These are phyloP conservation scores for Potamarius usumacintae DNA, from an alignment of 2,113 vertebrate species.

Conservation along the genomic window DNA sequence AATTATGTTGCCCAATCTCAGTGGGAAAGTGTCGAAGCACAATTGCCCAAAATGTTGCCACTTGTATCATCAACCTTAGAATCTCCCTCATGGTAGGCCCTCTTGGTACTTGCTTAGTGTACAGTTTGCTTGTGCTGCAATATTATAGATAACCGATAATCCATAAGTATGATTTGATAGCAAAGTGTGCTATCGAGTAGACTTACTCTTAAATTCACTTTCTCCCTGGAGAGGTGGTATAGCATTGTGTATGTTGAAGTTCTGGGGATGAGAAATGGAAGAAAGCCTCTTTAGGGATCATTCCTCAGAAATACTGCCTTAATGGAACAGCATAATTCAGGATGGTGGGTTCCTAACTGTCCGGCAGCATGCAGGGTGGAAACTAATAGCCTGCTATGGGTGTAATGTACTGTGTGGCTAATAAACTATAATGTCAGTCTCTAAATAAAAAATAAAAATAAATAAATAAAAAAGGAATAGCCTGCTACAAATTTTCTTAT, in stretches of 20 bases:
- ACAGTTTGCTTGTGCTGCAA: background rate
- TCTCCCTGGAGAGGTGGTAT: background rate
- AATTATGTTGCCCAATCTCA: too few relatives aligned
- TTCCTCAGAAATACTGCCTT: conserved; percentile 47
- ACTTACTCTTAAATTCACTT: background rate
- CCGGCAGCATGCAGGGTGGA: conserved; percentile 35
- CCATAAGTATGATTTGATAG: conserved; percentile 1
- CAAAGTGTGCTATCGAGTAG: background rate
- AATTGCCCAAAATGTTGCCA: too few relatives aligned
- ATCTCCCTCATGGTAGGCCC: background rate
- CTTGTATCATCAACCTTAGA: background rate
- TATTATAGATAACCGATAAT: background rate
- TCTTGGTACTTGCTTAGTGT: background rate
- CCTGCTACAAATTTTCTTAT: conserved; percentile 8
- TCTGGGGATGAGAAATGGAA: conserved; percentile 40
- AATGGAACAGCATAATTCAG: conserved; percentile 56
- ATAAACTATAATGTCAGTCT: conserved; percentile 63
- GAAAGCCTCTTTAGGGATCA: conserved; percentile 37
- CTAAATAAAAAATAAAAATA: conserved; percentile 61
- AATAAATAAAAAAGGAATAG: conserved; percentile 9
- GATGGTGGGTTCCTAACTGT: conserved; percentile 22
- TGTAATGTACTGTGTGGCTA: conserved; percentile 55
- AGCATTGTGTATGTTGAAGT: conserved; percentile 6
- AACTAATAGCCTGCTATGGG: conserved; percentile 54
- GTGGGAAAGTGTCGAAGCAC: too few relatives aligned